Conservation (phyloP, 2,888 invertebrate genomes). For the Heterodera filipjevi region DNA sequence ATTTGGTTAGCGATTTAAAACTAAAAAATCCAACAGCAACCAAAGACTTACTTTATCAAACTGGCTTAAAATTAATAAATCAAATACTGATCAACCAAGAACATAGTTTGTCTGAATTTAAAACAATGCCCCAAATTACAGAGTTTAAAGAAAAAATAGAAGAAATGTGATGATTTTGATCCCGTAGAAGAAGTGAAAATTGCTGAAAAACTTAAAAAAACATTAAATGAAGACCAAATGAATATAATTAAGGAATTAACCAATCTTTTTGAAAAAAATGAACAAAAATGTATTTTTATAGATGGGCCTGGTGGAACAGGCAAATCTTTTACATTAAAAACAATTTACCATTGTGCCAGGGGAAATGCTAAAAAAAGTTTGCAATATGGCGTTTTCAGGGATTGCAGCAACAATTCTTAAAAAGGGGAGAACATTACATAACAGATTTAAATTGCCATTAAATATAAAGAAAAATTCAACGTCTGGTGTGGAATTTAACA, state of each 20-base stretch:
- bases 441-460: conserved; percentile 27
- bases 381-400: conserved; percentile 38
- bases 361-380: conserved; percentile 32
- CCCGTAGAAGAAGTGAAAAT: conserved; percentile 7
- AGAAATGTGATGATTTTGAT: background rate
- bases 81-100: conserved; percentile 3
- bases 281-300: conserved; percentile 55
- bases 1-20: conserved; percentile 33
- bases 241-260: background rate
- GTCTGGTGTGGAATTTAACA: conserved; percentile 22
- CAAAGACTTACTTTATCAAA: background rate
- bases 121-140: background rate
- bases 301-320: conserved; percentile 67
- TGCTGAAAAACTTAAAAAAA: conserved; percentile 25
- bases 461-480: conserved; percentile 35
- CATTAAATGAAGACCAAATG: conserved; percentile 24
- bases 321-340: conserved; percentile 66
- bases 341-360: conserved; percentile 31
- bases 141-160: background rate
- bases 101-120: background rate
- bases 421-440: too few species aligned
- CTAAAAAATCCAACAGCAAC: too few species aligned
- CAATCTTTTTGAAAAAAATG: background rate
- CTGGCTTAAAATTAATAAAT: background rate
- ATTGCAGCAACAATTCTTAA: conserved; percentile 38